Conservation (phyloP, 2,113 vertebrate genomes). For the Ochotona curzoniae region DNA sequence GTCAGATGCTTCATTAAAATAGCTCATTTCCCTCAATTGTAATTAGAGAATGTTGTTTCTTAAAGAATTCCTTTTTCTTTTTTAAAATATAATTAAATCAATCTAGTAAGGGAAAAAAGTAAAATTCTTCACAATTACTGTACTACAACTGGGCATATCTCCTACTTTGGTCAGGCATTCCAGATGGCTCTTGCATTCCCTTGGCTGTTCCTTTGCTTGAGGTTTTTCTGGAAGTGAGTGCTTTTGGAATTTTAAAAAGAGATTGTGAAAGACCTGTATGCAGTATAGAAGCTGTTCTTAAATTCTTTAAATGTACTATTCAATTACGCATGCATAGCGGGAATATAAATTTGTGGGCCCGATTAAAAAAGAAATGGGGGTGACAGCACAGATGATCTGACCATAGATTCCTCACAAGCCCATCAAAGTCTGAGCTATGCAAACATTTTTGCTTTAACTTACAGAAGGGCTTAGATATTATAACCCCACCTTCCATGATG, state of each 20-base stretch:
- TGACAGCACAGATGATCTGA: not conserved
- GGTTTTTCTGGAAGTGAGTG: conserved; percentile 49
- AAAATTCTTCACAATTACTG: conserved; percentile 36
- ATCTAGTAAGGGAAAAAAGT: not conserved
- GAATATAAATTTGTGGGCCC: conserved; percentile 25
- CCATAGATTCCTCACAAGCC: not conserved
- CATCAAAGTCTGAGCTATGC: not conserved
- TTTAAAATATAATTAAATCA: conserved; percentile 59
- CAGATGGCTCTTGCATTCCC: conserved; percentile 39
- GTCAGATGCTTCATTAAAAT: conserved; percentile 24
- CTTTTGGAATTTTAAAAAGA: too few relatives aligned
- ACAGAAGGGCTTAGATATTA: not conserved
- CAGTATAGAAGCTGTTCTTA: conserved; percentile 40
- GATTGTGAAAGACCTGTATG: not conserved
- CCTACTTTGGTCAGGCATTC: conserved; percentile 33
- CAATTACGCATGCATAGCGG: conserved; percentile 31
- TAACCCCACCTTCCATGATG: not conserved
- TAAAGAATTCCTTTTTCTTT: not conserved
- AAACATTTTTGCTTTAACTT: conserved; percentile 2
- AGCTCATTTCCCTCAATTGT: not conserved
- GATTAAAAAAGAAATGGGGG: conserved; percentile 17
- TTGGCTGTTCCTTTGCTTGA: conserved; percentile 27
- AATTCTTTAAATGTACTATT: conserved; percentile 42
- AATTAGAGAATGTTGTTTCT: not conserved
- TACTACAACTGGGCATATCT: conserved; percentile 43